Evolutionary conservation across 2,797 vertebrate genomes (phyloP).

Genomic region (Anguilla obscura): DNA sequence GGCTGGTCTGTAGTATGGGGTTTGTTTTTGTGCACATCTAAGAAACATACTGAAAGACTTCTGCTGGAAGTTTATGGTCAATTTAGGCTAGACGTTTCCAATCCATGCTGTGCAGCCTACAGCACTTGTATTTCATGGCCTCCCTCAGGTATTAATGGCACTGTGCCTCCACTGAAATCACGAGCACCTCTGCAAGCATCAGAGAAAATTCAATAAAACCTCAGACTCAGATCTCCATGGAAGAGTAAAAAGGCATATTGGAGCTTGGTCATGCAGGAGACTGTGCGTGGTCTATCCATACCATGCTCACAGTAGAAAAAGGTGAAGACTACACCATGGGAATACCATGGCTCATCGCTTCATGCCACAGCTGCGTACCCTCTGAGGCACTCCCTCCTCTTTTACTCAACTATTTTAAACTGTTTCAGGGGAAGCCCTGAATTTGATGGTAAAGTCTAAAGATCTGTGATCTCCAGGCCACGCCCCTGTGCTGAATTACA

Average conservation of each 20-base stretch:
- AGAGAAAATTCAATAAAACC: no score
- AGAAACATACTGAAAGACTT: neutral
- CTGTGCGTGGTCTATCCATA: no score
- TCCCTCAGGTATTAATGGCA: no score
- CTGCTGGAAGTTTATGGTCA: neutral
- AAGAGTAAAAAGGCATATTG: no score
- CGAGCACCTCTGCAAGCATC: no score
- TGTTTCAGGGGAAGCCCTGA: neutral
- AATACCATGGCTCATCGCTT: no score
- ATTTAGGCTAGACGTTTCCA: neutral
- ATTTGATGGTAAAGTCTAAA: neutral
- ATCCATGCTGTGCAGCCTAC: neutral
- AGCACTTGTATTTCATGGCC: neutral
- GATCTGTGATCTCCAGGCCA: neutral
- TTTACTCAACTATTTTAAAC: neutral
- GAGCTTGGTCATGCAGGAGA: no score
- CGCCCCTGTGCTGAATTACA: constrained; percentile 21
- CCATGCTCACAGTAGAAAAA: no score
- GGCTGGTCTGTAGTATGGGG: neutral
- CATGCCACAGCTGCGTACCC: no score
- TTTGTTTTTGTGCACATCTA: neutral
- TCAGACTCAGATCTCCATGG: no score
- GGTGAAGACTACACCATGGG: no score
- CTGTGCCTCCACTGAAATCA: no score
- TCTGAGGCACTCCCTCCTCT: neutral